Percentiles rank a stretch among this genome's conserved stretches.
phyloP scores from a whole-genome alignment of 2,113 vertebrate genomes.

The Vulpes ferrilata region DNA sequence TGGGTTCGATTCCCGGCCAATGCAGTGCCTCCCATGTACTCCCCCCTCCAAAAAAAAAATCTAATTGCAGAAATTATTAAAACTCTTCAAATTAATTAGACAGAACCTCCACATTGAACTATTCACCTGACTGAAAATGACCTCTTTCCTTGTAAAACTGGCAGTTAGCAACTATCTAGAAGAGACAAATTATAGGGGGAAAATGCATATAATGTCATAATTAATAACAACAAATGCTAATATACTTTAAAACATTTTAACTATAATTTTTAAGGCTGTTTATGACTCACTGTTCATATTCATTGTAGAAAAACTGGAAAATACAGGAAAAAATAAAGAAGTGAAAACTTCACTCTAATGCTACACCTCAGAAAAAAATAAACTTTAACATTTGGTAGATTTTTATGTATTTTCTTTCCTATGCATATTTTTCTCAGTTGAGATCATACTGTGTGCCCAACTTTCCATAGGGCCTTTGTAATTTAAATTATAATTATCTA shows the following conservation, averaged over 20 bases:
- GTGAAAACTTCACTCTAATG: neutral
- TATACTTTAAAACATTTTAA: neutral
- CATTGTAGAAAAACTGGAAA: neutral
- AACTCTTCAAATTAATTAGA: neutral
- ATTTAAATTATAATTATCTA: neutral
- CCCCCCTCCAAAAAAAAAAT: neutral
- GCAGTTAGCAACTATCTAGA: neutral
- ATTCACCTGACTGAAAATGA: neutral
- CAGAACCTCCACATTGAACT: neutral
- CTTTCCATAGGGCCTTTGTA: neutral
- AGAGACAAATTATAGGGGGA: neutral
- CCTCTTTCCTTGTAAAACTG: neutral
- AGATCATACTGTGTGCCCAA: neutral
- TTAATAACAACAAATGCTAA: neutral
- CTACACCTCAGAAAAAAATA: neutral
- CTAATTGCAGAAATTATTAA: neutral
- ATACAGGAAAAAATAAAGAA: neutral
- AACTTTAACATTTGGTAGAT: neutral
- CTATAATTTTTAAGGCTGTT: neutral
- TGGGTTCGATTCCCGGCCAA: slow-evolving; percentile 87
- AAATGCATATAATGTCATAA: neutral
- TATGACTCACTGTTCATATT: neutral
- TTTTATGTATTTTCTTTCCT: neutral
- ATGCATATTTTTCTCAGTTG: neutral
- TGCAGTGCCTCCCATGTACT: slow-evolving; percentile 3